These are phyloP conservation scores for Diachasmimorpha longicaudata DNA, from an alignment of 1,140 invertebrate genomes.

Conservation along the genomic window DNA sequence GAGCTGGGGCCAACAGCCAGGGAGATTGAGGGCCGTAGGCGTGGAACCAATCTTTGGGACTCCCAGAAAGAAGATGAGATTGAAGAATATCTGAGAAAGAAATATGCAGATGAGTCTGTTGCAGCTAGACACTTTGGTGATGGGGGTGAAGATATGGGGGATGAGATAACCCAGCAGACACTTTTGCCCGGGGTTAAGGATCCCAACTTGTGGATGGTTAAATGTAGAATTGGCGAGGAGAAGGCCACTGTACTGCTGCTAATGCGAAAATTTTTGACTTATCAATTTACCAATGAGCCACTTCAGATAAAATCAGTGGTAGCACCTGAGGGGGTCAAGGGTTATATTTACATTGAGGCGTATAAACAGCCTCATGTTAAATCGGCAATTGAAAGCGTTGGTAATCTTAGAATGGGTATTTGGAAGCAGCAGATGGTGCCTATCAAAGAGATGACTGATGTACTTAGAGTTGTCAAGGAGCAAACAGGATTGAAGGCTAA, in stretches of 20 bases:
- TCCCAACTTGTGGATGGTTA: constrained; percentile 99
- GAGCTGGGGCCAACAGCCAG: constrained; percentile 92
- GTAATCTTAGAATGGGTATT: constrained; percentile 84
- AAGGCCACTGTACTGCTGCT: constrained; percentile 89
- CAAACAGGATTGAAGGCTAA: constrained; percentile 89
- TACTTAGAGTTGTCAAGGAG: constrained; percentile 93
- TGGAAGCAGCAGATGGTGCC: constrained; percentile 99
- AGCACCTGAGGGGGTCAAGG: constrained; percentile 95
- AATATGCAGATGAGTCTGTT: constrained; percentile 90
- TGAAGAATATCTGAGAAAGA: constrained; percentile 92
- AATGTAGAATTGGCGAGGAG: constrained; percentile 96
- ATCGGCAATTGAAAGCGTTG: constrained; percentile 91
- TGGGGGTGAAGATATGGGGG: constrained; percentile 93
- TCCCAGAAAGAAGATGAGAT: constrained; percentile 95
- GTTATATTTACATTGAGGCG: constrained; percentile 97
- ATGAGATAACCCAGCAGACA: constrained; percentile 98
- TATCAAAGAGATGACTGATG: constrained; percentile 99
- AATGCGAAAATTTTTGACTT: constrained; percentile 96
- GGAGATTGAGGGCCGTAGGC: constrained; percentile 90
- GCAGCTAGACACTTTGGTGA: constrained; percentile 87
- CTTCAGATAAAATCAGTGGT: constrained; percentile 97
- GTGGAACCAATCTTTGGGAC: constrained; percentile 90
- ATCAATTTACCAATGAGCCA: constrained; percentile 75
- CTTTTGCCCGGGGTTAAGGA: constrained; percentile 96
- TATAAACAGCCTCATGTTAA: constrained; percentile 98